Percentiles rank a stretch among this genome's conserved stretches.
These are phyloP conservation scores for Tuta absoluta DNA, from an alignment of 2,888 invertebrate species.

Conservation along the genomic window DNA sequence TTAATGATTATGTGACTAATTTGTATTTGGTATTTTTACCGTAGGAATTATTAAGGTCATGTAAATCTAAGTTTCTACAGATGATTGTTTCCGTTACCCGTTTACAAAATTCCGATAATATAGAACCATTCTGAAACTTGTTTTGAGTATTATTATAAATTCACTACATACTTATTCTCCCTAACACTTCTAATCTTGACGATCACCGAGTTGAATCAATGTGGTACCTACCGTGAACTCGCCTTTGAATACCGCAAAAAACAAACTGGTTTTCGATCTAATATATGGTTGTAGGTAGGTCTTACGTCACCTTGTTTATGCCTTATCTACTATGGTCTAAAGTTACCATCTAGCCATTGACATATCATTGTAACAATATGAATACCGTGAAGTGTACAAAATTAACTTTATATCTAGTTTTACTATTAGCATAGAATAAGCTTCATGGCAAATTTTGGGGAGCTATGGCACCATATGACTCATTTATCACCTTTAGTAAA, in stretches of 20 bases:
- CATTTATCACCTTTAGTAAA: too few relatives aligned
- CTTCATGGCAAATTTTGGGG: too few relatives aligned
- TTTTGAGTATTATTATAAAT: constrained; percentile 4
- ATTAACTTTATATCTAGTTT: neutral
- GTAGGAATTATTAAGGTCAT: neutral
- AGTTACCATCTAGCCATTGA: neutral
- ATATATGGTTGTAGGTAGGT: neutral
- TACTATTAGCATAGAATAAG: neutral
- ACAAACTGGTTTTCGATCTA: constrained; percentile 3
- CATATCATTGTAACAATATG: neutral
- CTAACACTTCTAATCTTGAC: neutral
- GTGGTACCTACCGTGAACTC: neutral
- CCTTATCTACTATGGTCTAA: neutral
- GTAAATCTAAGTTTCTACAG: neutral
- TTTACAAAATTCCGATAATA: neutral
- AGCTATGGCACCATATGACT: too few relatives aligned
- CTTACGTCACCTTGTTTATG: neutral
- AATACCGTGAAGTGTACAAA: neutral
- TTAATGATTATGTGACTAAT: neutral
- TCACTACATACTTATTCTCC: neutral
- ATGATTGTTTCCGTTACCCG: neutral
- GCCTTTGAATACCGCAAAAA: constrained; percentile 7
- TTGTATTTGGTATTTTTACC: neutral
- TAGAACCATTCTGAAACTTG: neutral
- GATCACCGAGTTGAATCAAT: neutral